Conservation (phyloP, 2,113 vertebrate genomes). For the Xiphophorus hellerii region DNA sequence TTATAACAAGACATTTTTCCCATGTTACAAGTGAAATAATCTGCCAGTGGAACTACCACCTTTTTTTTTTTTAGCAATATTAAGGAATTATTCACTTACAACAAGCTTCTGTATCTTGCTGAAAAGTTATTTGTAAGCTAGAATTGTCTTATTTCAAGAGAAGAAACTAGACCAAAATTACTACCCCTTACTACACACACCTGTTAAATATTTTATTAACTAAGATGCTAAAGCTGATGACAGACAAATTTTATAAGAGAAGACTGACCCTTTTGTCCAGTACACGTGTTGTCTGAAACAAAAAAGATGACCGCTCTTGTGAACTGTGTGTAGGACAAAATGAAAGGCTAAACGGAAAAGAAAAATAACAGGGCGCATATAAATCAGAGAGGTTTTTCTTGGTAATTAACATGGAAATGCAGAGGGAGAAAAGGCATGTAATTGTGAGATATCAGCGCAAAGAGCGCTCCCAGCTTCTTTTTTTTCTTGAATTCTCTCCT, state of each 20-base stretch:
- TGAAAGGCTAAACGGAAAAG: slow-evolving; percentile 49
- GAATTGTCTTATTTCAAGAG: too few species aligned
- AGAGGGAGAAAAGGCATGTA: slow-evolving; percentile 91
- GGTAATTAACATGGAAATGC: slow-evolving; percentile 98
- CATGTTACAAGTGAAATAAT: too few species aligned
- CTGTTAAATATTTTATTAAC: not conserved
- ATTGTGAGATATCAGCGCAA: slow-evolving; percentile 93
- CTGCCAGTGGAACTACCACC: too few species aligned
- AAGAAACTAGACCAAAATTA: too few species aligned
- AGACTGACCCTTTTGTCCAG: not conserved
- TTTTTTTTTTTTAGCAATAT: too few species aligned
- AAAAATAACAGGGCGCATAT: slow-evolving; percentile 86
- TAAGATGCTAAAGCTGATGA: not conserved
- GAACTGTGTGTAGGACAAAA: slow-evolving; percentile 48
- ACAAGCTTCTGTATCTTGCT: too few species aligned
- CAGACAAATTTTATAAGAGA: not conserved
- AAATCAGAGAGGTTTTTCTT: slow-evolving; percentile 91
- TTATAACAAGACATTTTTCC: too few species aligned
- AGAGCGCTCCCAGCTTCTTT: slow-evolving; percentile 89
- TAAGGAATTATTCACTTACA: too few species aligned
- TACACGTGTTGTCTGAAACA: slow-evolving; percentile 51
- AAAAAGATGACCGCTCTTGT: slow-evolving; percentile 44
- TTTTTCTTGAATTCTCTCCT: slow-evolving; percentile 37
- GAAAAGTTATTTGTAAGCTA: too few species aligned
- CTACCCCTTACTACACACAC: not conserved